Evolutionary conservation across 2,797 vertebrate genomes (phyloP).

Genomic region (Garrulus glandarius): DNA sequence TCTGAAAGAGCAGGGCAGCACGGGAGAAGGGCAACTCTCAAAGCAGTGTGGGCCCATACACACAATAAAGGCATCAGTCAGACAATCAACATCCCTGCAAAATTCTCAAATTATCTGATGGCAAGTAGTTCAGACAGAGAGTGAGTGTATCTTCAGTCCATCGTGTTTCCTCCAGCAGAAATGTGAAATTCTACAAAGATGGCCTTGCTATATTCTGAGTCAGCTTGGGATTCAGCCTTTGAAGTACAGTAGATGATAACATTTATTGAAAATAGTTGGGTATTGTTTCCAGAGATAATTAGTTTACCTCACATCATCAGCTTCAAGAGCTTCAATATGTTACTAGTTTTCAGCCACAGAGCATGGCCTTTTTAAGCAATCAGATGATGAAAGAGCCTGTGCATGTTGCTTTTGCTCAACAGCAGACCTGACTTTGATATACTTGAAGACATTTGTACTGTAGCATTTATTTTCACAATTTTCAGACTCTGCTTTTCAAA

Average conservation of each 20-base stretch:
- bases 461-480: not conserved
- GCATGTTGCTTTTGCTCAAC: not conserved
- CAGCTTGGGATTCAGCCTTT: not conserved
- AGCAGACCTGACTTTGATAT: not conserved
- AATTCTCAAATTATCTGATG: not conserved
- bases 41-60: not conserved
- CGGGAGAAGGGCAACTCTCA: rapidly evolving
- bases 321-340: not conserved
- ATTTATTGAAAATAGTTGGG: not conserved
- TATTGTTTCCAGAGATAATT: constrained; percentile 2
- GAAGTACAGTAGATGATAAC: not conserved
- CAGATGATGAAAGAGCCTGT: not conserved
- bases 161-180: not conserved
- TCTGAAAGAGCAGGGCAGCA: not conserved
- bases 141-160: rapidly evolving
- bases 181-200: not conserved
- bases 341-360: not conserved
- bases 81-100: not conserved
- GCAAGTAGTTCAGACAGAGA: not conserved
- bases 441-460: not conserved
- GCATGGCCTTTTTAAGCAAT: not conserved
- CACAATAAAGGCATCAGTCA: not conserved
- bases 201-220: not conserved
- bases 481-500: constrained; percentile 2
- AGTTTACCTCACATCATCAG: not conserved